Evolutionary conservation across 2,113 vertebrate genomes (phyloP).

Genomic region (Perognathus longimembris): DNA sequence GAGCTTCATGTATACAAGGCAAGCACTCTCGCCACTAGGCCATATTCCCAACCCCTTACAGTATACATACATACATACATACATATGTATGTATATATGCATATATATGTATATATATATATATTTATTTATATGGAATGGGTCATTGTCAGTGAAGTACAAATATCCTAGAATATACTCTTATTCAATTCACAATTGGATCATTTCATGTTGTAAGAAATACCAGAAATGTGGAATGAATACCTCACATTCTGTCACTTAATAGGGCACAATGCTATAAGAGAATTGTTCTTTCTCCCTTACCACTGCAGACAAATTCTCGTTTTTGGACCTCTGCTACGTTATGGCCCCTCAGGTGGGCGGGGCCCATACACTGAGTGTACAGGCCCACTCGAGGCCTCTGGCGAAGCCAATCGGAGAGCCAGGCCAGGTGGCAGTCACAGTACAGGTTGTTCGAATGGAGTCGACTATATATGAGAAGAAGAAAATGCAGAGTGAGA

Average conservation of each 20-base stretch:
- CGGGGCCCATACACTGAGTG: constrained; percentile 97
- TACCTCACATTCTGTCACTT: rapidly evolving
- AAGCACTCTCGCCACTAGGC: too few relatives aligned
- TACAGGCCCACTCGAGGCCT: constrained; percentile 97
- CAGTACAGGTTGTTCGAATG: constrained; percentile 98
- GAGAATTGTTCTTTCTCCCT: constrained; percentile 47
- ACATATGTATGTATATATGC: too few relatives aligned
- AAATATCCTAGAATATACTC: not conserved
- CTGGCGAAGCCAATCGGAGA: constrained; percentile 98
- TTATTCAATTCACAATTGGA: too few relatives aligned
- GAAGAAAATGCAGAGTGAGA: too few relatives aligned
- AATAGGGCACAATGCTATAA: rapidly evolving
- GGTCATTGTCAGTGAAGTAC: not conserved
- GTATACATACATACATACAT: too few relatives aligned
- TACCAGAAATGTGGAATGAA: rapidly evolving
- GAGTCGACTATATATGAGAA: constrained; percentile 90
- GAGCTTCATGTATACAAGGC: too few relatives aligned
- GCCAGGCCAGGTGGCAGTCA: constrained; percentile 98
- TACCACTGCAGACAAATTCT: constrained; percentile 97
- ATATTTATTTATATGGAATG: not conserved
- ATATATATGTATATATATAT: too few relatives aligned
- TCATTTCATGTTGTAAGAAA: rapidly evolving
- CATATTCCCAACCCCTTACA: too few relatives aligned
- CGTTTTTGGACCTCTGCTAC: constrained; percentile 98
- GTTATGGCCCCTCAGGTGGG: constrained; percentile 95